Conservation (phyloP, 2,113 vertebrate genomes). For the Eclectus roratus region DNA sequence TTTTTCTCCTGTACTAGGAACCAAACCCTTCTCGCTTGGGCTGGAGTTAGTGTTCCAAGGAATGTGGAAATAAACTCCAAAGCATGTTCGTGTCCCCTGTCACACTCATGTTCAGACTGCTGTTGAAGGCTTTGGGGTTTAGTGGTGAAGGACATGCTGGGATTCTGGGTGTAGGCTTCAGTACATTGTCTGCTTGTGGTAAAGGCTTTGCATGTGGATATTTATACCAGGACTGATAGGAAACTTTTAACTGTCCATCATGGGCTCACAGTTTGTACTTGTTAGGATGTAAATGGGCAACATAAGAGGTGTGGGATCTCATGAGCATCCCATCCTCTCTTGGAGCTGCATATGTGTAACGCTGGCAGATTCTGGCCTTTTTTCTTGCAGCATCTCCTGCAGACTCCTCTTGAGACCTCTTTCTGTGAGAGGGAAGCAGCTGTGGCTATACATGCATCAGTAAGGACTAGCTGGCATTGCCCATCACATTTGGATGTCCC, state of each 20-base stretch:
- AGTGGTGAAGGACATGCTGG: rapidly evolving
- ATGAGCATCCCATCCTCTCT: rapidly evolving
- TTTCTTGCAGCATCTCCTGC: not conserved
- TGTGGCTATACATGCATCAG: not conserved
- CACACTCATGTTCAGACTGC: rapidly evolving
- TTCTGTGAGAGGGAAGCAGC: not conserved
- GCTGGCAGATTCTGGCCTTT: not conserved
- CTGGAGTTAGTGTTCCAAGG: not conserved
- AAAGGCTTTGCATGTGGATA: rapidly evolving
- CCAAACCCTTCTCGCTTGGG: not conserved
- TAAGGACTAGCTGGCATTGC: not conserved
- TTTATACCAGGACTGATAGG: not conserved
- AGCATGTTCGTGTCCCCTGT: rapidly evolving
- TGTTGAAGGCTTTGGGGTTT: not conserved
- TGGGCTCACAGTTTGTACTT: not conserved
- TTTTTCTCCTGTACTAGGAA: not conserved
- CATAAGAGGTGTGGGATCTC: not conserved
- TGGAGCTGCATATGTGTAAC: rapidly evolving
- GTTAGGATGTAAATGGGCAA: not conserved
- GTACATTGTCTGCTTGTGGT: rapidly evolving
- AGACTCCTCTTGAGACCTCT: not conserved
- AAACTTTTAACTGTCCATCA: too few species aligned
- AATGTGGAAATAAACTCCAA: not conserved
- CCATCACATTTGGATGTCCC: not conserved
- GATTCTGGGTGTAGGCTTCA: not conserved